These are phyloP conservation scores for Lota lota DNA, from an alignment of 2,113 vertebrate species.

Conservation along the genomic window DNA sequence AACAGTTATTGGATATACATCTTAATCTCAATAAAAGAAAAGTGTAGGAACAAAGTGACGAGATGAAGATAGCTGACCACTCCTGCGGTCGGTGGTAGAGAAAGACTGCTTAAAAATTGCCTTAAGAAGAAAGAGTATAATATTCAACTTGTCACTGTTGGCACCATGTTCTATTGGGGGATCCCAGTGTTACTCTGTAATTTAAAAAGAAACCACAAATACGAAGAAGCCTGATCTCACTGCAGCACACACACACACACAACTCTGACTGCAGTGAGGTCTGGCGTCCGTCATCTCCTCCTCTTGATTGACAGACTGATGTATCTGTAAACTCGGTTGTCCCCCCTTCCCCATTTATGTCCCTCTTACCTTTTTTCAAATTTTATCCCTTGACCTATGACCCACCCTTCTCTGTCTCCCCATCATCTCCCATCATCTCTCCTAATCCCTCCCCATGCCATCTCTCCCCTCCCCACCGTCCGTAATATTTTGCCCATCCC, in stretches of 20 bases:
- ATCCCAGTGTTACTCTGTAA: constrained; percentile 25
- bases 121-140: background rate
- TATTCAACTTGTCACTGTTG: constrained; percentile 22
- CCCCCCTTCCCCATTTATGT: constrained; percentile 20
- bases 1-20: too few species aligned
- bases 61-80: too few species aligned
- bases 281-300: constrained; percentile 70
- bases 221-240: constrained; percentile 52
- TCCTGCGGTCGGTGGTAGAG: background rate
- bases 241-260: constrained; percentile 34
- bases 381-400: too few species aligned
- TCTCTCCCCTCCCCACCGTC: constrained; percentile 11
- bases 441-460: background rate
- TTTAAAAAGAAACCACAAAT: constrained; percentile 21
- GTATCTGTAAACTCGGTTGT: constrained; percentile 66
- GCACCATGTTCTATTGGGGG: constrained; percentile 35
- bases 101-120: background rate
- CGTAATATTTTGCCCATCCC: background rate
- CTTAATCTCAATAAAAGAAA: too few species aligned
- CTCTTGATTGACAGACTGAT: constrained; percentile 67
- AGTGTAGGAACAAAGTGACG: too few species aligned
- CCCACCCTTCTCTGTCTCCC: constrained; percentile 12
- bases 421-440: constrained; percentile 10
- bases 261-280: constrained; percentile 65
- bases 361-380: background rate